A percentile compares a stretch with the other conserved stretches of the same genome.
phyloP scores from a whole-genome alignment of 2,888 invertebrate genomes.

The Digitonthophagus gazella region DNA sequence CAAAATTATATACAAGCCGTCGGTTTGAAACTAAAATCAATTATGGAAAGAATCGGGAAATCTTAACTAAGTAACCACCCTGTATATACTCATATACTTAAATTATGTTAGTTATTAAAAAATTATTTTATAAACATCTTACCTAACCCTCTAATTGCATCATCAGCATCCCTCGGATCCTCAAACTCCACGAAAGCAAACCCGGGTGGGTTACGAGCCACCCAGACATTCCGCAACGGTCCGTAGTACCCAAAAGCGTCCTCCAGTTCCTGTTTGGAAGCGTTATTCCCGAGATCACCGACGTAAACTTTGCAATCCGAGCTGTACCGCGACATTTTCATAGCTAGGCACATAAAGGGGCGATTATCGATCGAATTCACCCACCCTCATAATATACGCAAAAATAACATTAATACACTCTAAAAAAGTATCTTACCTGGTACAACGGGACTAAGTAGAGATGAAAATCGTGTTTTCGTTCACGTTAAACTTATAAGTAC shows the following conservation, averaged over 20 bases:
- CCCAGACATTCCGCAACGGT: constrained; percentile 91
- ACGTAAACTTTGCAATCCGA: constrained; percentile 94
- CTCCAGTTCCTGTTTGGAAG: constrained; percentile 90
- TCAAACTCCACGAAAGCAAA: constrained; percentile 95
- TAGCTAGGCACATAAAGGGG: constrained; percentile 11
- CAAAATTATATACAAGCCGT: not conserved
- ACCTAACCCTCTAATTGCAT: constrained; percentile 68
- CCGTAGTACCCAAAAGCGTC: constrained; percentile 93
- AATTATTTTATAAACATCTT: not conserved
- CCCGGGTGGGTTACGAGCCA: constrained; percentile 94
- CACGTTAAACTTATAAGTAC: not conserved
- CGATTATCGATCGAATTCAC: constrained; percentile 21
- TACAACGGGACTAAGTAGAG: not conserved
- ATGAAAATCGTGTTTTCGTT: not conserved
- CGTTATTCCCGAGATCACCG: constrained; percentile 88
- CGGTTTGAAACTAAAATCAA: not conserved
- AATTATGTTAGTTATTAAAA: not conserved
- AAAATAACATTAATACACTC: constrained; percentile 3
- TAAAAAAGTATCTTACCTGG: not conserved
- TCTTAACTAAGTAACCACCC: too few species aligned
- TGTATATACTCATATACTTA: not conserved
- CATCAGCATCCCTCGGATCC: constrained; percentile 89
- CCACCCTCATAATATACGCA: not conserved
- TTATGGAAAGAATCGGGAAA: not conserved
- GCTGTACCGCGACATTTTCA: constrained; percentile 72